Base-by-base conservation (phyloP, 2,888 invertebrate species). In the Folsomia manolachei region DNA sequence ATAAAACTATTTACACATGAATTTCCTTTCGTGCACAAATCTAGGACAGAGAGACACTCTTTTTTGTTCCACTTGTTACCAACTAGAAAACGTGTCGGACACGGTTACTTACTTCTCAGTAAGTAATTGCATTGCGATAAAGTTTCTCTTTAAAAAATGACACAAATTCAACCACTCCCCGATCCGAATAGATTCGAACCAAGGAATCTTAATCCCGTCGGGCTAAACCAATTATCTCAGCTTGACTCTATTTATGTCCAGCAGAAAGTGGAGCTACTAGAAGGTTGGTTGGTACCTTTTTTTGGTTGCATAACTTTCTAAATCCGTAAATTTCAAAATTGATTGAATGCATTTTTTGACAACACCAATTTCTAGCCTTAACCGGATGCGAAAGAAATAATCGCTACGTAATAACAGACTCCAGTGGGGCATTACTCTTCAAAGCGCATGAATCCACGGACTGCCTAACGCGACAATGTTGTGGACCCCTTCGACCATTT, bases 331-430 rank as follows among this genome's bases (percentile, higher is more conserved):
- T 7, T 63, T 63, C 7, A 23, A n/a, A 2, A 24, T 21, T 23
- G 14, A n/a, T 9, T 9, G 9, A 23, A 9, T 52, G 60, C 14
- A 69, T 23, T 70, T 63, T 18, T 27, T 64, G 7, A 25, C 14
- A 23, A 23, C 21, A 39, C 39, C 14, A 62, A n/a, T 51, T 27
- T 39, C 39, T 79, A 84, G 85, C 83, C 4, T 82, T 85, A 56
- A 82, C 83, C 76, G 84, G 84, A 1, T 85, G 83, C 81, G 85
- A 85, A 79, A 84, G 84, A 1, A 83, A 83, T 78, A 85, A 85
- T 80, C 85, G 84, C 73, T 85, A 85, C 79, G 83, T 83, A 68
- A 81, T 85, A 25, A 79, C 81, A 70, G 82, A 83, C 71, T 64
- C 72, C 18, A 63, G 79, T 69, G 82, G 82, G 0, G 82, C 82